phyloP scores from a whole-genome alignment of 2,113 vertebrate species.

The Chaetops frenatus region DNA sequence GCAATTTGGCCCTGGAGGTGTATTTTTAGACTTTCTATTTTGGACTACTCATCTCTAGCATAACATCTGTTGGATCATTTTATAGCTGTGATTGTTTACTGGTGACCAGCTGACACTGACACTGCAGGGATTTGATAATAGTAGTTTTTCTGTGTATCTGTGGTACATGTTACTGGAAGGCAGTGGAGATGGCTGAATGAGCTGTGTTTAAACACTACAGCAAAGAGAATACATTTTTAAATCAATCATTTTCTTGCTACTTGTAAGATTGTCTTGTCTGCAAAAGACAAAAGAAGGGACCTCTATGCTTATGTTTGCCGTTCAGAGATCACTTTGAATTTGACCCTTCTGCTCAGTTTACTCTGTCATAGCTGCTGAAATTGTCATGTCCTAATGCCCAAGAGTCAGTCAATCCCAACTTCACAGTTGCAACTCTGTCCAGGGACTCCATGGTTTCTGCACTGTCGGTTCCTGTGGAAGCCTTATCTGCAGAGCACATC shows the following conservation, averaged over 20 bases:
- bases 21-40: slow-evolving; percentile 69
- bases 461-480: background rate
- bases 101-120: slow-evolving; percentile 30
- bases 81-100: slow-evolving; percentile 65
- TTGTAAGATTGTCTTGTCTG: background rate
- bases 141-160: background rate
- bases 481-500: background rate
- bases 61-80: slow-evolving; percentile 64
- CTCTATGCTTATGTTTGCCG: background rate
- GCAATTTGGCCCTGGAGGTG: slow-evolving; percentile 5
- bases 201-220: background rate
- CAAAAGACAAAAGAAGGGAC: slow-evolving; percentile 12
- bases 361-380: background rate
- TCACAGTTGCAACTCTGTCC: background rate
- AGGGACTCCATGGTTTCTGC: background rate
- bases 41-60: slow-evolving; percentile 54
- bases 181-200: accelerated
- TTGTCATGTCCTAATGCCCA: background rate
- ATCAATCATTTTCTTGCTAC: background rate
- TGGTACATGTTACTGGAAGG: background rate
- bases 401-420: background rate
- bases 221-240: background rate
- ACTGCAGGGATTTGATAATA: background rate
- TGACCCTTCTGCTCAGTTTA: slow-evolving; percentile 35
- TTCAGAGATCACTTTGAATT: slow-evolving; percentile 32